Base-by-base conservation (phyloP, 2,113 vertebrate species). In the Nothoprocta perdicaria region DNA sequence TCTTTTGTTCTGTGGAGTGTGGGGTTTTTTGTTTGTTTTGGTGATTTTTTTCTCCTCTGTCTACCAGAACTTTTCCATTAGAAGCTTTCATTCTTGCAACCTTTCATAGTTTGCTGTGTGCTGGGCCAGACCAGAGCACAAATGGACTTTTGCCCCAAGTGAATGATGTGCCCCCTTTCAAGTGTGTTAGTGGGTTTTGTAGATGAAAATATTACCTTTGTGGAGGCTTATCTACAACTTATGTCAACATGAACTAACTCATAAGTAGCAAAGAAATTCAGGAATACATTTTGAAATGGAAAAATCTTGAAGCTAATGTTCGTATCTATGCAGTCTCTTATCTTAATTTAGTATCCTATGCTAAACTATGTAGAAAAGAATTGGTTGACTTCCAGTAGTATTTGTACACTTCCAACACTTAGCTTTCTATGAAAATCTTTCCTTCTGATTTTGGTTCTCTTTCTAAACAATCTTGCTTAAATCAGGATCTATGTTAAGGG, bases 371-470 rank as follows among this genome's bases (percentile, higher is more conserved):
- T 6, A 43, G 53, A 60, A 35, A 31, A 66, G 48, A 31, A 31
- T 13, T 1, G 1, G 1, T 55, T 69, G 27, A 14, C 5, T 73
- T 91, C 16, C 12, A 53, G 0, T 31, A 78, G 77, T 79, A 93
- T 71, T 80, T 68, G 17, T 0, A 0, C 3, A 80, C 12, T 57
- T 74, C 55, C 90, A 69, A 5, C 18, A 9, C 2, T 60, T 29
- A 80, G 18, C 46, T 85, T 77, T 81, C 84, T 87, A 63, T 74
- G 63, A 74, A 91, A 84, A 87, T 89, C 15, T 15, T 4, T 7
- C 4, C 1, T 19, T 68, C n/a, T 43, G 21, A 52, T 66, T 19
- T 60, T 88, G 8, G 16, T 55, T 88, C n/a, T 61, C 31, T 83
- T 76, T 87, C 27, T 90, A 75, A 80, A 33, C 6, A 65, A 1